Percentiles rank a stretch among this genome's conserved stretches.
phyloP scores from a whole-genome alignment of 2,888 invertebrate genomes.

The Xylota sylvarum region DNA sequence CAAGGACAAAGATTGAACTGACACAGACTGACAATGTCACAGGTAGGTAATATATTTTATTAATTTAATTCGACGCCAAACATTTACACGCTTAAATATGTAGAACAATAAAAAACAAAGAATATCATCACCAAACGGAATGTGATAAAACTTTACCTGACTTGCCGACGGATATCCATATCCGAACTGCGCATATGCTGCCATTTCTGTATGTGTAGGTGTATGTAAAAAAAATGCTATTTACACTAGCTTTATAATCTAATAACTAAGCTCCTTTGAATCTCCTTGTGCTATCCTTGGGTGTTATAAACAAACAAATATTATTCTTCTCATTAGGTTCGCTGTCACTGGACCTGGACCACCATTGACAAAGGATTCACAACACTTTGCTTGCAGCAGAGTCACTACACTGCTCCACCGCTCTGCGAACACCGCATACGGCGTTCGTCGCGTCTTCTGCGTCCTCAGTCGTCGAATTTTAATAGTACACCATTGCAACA shows the following conservation, averaged over 20 bases:
- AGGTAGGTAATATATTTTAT: too few relatives aligned
- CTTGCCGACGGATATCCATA: slow-evolving; percentile 96
- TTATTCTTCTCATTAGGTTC: slow-evolving; percentile 70
- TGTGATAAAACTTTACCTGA: slow-evolving; percentile 90
- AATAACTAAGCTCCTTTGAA: slow-evolving; percentile 69
- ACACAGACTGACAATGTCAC: too few relatives aligned
- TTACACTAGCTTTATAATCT: slow-evolving; percentile 70
- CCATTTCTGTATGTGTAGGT: slow-evolving; percentile 80
- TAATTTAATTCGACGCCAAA: too few relatives aligned
- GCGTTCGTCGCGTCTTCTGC: slow-evolving; percentile 27
- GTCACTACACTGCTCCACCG: slow-evolving; percentile 49
- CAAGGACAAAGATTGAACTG: too few relatives aligned
- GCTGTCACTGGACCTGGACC: slow-evolving; percentile 66
- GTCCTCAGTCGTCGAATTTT: slow-evolving; percentile 19
- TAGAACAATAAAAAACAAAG: not conserved
- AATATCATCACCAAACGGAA: not conserved
- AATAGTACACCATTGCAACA: slow-evolving; percentile 63
- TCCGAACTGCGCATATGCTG: slow-evolving; percentile 96
- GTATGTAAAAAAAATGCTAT: slow-evolving; percentile 62
- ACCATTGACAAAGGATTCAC: slow-evolving; percentile 59
- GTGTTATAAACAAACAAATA: slow-evolving; percentile 74
- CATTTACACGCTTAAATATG: not conserved
- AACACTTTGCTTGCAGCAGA: slow-evolving; percentile 54
- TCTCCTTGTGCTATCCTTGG: slow-evolving; percentile 68
- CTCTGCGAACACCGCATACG: slow-evolving; percentile 39